Percentiles rank a stretch among this genome's conserved stretches.
phyloP scores from a whole-genome alignment of 2,113 vertebrate species.

The Oncorhynchus kisutch region DNA sequence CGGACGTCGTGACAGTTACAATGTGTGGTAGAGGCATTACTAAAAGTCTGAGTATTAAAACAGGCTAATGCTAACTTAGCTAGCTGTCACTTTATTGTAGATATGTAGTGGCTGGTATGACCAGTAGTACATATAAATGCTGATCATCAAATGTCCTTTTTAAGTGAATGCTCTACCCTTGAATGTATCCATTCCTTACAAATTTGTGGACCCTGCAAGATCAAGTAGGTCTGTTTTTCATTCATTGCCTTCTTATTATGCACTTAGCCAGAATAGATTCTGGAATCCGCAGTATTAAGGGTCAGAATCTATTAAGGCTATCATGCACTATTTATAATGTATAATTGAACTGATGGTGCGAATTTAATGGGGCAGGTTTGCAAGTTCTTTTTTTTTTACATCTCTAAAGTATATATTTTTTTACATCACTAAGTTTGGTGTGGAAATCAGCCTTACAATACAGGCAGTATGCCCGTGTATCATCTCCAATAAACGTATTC shows the following conservation, averaged over 20 bases:
- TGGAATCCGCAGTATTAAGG: constrained; percentile 7
- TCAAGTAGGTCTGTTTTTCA: constrained; percentile 53
- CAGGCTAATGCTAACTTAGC: neutral
- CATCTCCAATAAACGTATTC: too few relatives aligned
- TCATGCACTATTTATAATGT: too few relatives aligned
- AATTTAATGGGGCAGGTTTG: too few relatives aligned
- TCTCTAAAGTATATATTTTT: too few relatives aligned
- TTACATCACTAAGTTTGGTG: too few relatives aligned
- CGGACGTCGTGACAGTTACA: neutral
- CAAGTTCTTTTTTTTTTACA: too few relatives aligned
- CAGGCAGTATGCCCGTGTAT: too few relatives aligned
- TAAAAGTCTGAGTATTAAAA: constrained; percentile 56
- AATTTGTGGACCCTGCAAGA: constrained; percentile 65
- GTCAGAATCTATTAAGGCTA: too few relatives aligned
- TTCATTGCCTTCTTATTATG: too few relatives aligned
- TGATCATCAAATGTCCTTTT: neutral
- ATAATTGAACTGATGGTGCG: too few relatives aligned
- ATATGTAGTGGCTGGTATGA: neutral
- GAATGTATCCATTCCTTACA: constrained; percentile 71
- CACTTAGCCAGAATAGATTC: too few relatives aligned
- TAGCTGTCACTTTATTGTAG: neutral
- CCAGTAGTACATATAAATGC: neutral
- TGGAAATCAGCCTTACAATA: too few relatives aligned
- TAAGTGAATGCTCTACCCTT: constrained; percentile 59
- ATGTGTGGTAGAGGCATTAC: constrained; percentile 41